phyloP scores from a whole-genome alignment of 2,888 invertebrate species.

The Lithophane ornitopus region DNA sequence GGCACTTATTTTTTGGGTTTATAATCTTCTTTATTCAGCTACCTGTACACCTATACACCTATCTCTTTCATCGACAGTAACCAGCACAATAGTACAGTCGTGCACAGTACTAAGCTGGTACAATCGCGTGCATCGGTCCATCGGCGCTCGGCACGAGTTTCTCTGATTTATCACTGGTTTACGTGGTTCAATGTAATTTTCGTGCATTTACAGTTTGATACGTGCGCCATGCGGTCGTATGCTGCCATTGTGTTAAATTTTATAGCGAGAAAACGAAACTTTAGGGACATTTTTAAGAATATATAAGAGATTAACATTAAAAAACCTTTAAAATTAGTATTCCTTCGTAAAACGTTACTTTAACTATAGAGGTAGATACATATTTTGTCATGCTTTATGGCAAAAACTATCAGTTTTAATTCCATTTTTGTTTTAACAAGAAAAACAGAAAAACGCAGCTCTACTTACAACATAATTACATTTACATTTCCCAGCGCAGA shows the following conservation, averaged over 20 bases:
- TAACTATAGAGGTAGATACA: too few species aligned
- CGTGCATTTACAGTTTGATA: slow-evolving; percentile 37
- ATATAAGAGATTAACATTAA: background rate
- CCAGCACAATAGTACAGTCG: slow-evolving; percentile 30
- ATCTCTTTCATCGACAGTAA: background rate
- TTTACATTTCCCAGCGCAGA: slow-evolving; percentile 9
- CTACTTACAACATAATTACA: slow-evolving; percentile 5
- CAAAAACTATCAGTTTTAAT: background rate
- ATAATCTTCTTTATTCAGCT: background rate
- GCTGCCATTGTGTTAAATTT: slow-evolving; percentile 12
- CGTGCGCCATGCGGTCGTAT: slow-evolving; percentile 4
- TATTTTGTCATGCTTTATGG: background rate
- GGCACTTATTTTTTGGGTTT: background rate
- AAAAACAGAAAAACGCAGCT: background rate
- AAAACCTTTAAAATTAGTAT: background rate
- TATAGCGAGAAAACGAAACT: background rate
- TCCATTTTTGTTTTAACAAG: background rate
- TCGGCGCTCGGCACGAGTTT: slow-evolving; percentile 56
- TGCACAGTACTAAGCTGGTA: slow-evolving; percentile 39
- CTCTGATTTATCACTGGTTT: slow-evolving; percentile 67
- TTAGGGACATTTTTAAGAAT: background rate
- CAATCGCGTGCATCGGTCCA: slow-evolving; percentile 58
- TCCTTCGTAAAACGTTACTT: background rate
- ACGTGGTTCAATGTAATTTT: slow-evolving; percentile 64
- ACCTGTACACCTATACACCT: background rate